Base-by-base conservation (phyloP, 2,113 vertebrate genomes). In the Atlantisia rogersi region DNA sequence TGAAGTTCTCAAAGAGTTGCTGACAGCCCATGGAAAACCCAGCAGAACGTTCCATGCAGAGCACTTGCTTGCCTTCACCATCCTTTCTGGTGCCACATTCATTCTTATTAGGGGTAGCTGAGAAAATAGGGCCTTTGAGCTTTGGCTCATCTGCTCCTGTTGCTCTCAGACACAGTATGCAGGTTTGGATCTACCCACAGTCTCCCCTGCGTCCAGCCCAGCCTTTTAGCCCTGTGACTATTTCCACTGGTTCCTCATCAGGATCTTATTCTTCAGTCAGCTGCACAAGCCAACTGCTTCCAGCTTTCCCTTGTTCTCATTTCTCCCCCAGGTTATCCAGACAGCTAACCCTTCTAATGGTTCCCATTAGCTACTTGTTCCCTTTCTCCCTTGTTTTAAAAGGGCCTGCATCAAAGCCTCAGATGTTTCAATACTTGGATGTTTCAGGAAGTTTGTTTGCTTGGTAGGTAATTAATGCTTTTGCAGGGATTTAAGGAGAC, bases 21-120 rank as follows among this genome's bases (percentile, higher is more conserved):
- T 95, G 84, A 79, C 92, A 94, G 56, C 46, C 42, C 18, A 5
- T 74, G 94, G 90, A 86, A 96, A 92, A 94, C 14, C 35, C 81
- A 70, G 42, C 50, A 88, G 74, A 90, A 50, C 67, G 82, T 96
- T 82, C 84, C 91, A 59, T 2, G 3, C 42, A 31, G 83, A 71
- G 60, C 37, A 58, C 52, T 70, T 68, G 44, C 50, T 74, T 88
- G 75, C 52, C 80, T 96, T 85, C 50, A 31, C 75, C 60, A 42
- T 86, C 63, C 42, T 91, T 55, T 86, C 35, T 39, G 70, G 52
- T 83, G 73, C 88, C 67, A 68, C 0, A 0, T 31, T 90, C 69
- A 7, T 63, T 88, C 84, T 84, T 44, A 59, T 9, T 68, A 35
- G 46, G 56, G 24, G 25, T 68, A 55, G 56, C 32, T 84, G 60